A percentile compares a stretch with the other conserved stretches of the same genome.
These are phyloP conservation scores for Cardinalis cardinalis DNA, from an alignment of 2,113 vertebrate genomes.

Conservation along the genomic window DNA sequence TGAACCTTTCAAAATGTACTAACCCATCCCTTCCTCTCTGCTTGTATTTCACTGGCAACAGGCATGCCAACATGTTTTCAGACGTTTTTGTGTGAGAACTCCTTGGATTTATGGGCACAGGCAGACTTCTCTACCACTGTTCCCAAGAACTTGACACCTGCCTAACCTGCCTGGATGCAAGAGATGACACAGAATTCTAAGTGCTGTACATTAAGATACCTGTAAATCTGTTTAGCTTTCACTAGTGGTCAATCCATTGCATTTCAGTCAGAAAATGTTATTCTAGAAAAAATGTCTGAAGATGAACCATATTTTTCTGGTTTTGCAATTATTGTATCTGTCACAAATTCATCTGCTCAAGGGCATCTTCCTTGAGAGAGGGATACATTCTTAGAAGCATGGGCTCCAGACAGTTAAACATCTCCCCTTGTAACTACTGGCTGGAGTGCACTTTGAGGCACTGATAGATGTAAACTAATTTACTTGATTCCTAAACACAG, in stretches of 20 bases:
- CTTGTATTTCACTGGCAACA: background rate
- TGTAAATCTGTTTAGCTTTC: background rate
- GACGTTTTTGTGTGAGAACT: background rate
- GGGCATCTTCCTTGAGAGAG: background rate
- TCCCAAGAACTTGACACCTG: rapidly evolving
- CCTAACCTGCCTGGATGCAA: background rate
- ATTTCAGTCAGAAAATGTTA: background rate
- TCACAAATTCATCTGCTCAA: background rate
- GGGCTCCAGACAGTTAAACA: background rate
- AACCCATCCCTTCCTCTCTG: background rate
- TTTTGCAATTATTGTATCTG: background rate
- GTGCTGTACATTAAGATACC: background rate
- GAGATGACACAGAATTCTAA: background rate
- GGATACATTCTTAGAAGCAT: background rate
- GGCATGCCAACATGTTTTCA: background rate
- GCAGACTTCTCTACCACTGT: background rate
- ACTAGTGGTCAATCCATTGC: background rate
- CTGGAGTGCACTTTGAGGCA: background rate
- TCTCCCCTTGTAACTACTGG: background rate
- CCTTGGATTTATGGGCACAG: background rate
- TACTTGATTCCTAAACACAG: background rate
- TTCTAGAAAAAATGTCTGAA: background rate
- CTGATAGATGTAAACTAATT: background rate
- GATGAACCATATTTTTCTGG: background rate
- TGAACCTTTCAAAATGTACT: background rate